phyloP scores from a whole-genome alignment of 2,113 vertebrate genomes.

The Melanerpes formicivorus region DNA sequence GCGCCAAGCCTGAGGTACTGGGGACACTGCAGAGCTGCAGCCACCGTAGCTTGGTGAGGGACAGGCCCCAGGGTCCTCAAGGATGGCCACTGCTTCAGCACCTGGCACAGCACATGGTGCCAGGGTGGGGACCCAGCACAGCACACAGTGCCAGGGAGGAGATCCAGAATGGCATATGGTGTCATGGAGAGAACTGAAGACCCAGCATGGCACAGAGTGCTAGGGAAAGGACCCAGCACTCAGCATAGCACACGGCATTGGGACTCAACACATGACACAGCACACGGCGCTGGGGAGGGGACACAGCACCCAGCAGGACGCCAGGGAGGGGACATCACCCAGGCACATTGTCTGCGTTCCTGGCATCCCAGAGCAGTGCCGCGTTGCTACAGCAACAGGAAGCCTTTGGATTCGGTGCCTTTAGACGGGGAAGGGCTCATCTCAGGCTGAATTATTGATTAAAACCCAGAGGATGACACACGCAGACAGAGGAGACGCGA shows the following conservation, averaged over 20 bases:
- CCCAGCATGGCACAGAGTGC: too few relatives aligned
- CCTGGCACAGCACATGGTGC: not conserved
- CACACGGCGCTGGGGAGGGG: not conserved
- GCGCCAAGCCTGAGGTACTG: rapidly evolving
- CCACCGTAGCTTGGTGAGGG: rapidly evolving
- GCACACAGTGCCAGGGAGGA: too few relatives aligned
- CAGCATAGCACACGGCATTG: too few relatives aligned
- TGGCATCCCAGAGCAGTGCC: conserved; percentile 35
- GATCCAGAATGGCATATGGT: not conserved
- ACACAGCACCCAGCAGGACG: not conserved
- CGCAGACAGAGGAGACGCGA: not conserved
- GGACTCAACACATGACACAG: not conserved
- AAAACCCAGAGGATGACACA: conserved; percentile 39
- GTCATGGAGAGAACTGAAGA: too few relatives aligned
- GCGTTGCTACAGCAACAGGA: conserved; percentile 60
- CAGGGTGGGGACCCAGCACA: too few relatives aligned
- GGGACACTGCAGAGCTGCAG: not conserved
- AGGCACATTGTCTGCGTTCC: not conserved
- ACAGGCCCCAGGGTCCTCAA: not conserved
- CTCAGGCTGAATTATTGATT: conserved; percentile 68
- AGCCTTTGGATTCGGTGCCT: conserved; percentile 46
- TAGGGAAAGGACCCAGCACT: too few relatives aligned
- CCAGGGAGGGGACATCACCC: not conserved
- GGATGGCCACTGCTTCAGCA: not conserved
- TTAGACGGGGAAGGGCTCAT: conserved; percentile 30